phyloP scores from a whole-genome alignment of 2,113 vertebrate species.

The Mesoclemmys tuberculata region DNA sequence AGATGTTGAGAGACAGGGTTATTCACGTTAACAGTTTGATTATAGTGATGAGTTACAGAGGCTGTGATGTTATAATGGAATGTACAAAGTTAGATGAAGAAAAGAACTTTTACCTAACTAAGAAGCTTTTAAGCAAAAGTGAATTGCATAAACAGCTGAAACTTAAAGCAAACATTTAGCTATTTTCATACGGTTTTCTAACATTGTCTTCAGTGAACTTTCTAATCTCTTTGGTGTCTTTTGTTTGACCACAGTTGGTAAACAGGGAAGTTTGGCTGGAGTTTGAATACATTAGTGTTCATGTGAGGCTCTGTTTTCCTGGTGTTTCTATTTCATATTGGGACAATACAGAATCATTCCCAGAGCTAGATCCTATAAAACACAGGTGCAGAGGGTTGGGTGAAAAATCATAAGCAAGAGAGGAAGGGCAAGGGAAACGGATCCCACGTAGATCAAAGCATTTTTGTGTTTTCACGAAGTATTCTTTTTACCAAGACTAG shows the following conservation, averaged over 20 bases:
- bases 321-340: neutral
- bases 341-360: constrained; percentile 6
- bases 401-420: neutral
- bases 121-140: constrained; percentile 53
- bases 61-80: constrained; percentile 44
- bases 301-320: neutral
- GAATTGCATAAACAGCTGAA: constrained; percentile 50
- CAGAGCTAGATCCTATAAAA: neutral
- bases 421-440: neutral
- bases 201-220: neutral
- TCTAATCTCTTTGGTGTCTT: constrained; percentile 38
- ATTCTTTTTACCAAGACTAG: constrained; percentile 20
- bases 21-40: constrained; percentile 72
- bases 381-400: neutral
- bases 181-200: neutral
- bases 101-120: constrained; percentile 58
- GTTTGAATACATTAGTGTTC: neutral
- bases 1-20: constrained; percentile 37
- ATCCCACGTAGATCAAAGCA: constrained; percentile 52
- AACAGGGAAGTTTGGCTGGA: neutral
- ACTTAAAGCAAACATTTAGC: constrained; percentile 54
- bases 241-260: constrained; percentile 26
- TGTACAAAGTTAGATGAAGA: constrained; percentile 52
- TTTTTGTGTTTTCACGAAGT: constrained; percentile 44
- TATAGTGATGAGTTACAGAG: constrained; percentile 66